Evolutionary conservation across 2,888 invertebrate genomes (phyloP).

Genomic region (Bombyx huttoni): DNA sequence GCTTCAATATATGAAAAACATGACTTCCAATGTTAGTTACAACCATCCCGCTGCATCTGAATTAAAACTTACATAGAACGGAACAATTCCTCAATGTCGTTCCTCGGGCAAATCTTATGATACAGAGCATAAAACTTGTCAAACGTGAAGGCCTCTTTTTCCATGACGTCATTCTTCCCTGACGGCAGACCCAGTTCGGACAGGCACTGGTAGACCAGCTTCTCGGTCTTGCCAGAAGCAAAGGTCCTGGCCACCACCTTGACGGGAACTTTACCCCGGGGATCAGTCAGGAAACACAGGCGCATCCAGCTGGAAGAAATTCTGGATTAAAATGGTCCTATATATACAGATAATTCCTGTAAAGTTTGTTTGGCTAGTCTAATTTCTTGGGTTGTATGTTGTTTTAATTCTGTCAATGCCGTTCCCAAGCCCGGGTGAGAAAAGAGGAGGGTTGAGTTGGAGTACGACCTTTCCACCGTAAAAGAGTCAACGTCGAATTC

Average conservation of each 20-base stretch:
- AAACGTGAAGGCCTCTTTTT: conserved; percentile 94
- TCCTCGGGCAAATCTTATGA: conserved; percentile 98
- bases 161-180: conserved; percentile 96
- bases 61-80: conserved; percentile 87
- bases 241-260: conserved; percentile 97
- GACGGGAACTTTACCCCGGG: conserved; percentile 95
- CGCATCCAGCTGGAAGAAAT: conserved; percentile 94
- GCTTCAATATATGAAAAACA: too few relatives aligned
- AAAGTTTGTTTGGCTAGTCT: too few relatives aligned
- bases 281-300: conserved; percentile 92
- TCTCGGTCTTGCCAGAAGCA: conserved; percentile 99
- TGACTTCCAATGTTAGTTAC: not conserved
- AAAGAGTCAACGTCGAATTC: too few relatives aligned
- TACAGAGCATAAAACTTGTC: conserved; percentile 99
- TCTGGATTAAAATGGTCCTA: not conserved
- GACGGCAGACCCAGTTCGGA: conserved; percentile 94
- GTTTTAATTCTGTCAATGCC: too few relatives aligned
- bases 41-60: not conserved
- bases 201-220: conserved; percentile 96
- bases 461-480: too few relatives aligned
- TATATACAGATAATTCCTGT: not conserved
- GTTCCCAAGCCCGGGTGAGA: too few relatives aligned
- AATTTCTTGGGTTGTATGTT: too few relatives aligned
- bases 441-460: too few relatives aligned
- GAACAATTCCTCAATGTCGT: conserved; percentile 98